Evolutionary conservation across 1,140 invertebrate genomes (phyloP), one percentile per base, ranked within the genome.

Genomic region (Formica selysi): DNA sequence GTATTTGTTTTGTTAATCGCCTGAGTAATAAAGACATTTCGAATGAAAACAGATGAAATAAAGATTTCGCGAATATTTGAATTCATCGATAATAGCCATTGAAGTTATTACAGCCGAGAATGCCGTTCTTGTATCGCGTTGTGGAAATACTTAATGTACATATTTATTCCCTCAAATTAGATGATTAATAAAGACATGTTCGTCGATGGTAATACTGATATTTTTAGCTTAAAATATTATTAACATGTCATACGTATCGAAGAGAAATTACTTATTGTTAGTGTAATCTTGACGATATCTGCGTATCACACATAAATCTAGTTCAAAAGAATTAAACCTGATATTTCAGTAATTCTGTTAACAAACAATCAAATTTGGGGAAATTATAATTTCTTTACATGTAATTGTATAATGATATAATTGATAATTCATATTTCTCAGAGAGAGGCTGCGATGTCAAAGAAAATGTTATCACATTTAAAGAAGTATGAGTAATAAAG

Each of bases 1-100:
- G 88, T 89, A 70, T 83, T 89, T 89, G 48, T 48, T 29, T 86
- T 89, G 22, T 71, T 76, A 78, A 89, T 89, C n/a, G 29, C 8
- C 41, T 51, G 19, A 65, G 71, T 76, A 83, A 81, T 81, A 78
- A 86, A 86, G 76, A 54, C 48, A 70, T 59, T 68, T 85, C 10
- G n/a, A 68, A 22, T 5, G 44, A 70, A 74, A 65, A 65, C 19
- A 38, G 10, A 29, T n/a, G 22, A 32, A 29, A 44, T 26, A 57
- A 78, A 85, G 2, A 32, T 61, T 41, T 19, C 19, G 11, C 7
- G 22, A 38, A 62, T 71, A 32, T 79, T 74, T 88, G 4, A 57
- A 67, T 73, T 88, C 13, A 29, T 38, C 3, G 13, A 62, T 26
- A 57, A 62, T 32, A 38, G 32, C 51, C 1, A 70, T 76, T 62